A percentile compares a stretch with the other conserved stretches of the same genome.
phyloP scores from a whole-genome alignment of 1,140 invertebrate species.

The Caenorhabditis briggsae region DNA sequence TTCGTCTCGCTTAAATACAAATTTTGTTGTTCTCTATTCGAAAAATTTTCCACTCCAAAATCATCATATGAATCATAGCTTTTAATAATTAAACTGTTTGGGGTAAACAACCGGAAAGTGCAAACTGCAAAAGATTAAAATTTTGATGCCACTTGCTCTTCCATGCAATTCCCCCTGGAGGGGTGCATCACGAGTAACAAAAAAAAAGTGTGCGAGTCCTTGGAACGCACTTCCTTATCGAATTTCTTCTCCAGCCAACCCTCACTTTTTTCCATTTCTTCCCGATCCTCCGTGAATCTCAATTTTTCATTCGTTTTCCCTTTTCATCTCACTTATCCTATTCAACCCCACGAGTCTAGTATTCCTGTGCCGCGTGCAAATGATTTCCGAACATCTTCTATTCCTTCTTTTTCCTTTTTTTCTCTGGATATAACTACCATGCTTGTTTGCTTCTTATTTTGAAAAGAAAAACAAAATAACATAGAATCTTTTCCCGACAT shows the following conservation, averaged over 20 bases:
- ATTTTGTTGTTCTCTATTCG: no score
- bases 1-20: no score
- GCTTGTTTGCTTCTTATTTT: background rate
- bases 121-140: no score
- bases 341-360: no score
- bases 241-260: background rate
- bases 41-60: no score
- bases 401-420: background rate
- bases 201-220: background rate
- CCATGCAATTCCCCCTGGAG: no score
- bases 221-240: slow-evolving; percentile 42
- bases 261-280: background rate
- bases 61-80: no score
- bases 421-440: background rate
- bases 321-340: background rate
- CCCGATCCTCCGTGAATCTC: background rate
- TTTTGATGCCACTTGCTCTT: no score
- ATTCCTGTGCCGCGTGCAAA: no score
- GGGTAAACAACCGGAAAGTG: no score
- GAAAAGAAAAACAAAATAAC: background rate
- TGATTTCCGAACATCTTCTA: background rate
- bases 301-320: background rate
- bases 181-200: background rate
- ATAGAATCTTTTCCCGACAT: background rate
- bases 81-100: no score